Evolutionary conservation across 2,888 invertebrate genomes (phyloP), one percentile per base, ranked within the genome.

Genomic region (Phorcus lineatus): DNA sequence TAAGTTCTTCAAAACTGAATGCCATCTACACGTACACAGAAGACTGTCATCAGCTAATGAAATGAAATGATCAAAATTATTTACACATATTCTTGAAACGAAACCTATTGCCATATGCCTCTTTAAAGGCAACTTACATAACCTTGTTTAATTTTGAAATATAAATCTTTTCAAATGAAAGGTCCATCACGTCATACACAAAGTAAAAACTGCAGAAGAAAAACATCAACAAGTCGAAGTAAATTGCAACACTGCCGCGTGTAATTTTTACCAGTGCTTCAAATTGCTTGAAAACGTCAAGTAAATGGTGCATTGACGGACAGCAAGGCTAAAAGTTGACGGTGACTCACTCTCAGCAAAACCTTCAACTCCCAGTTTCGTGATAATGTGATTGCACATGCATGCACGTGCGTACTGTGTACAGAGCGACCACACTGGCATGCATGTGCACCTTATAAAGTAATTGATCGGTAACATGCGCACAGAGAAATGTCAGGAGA

Each of bases 391-490:
- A 70, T 36, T 40, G 36, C 40, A 40, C 40, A 70, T 36, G 70
- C 70, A 19, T 28, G 13, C 70, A 70, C 70, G 70, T 70, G 70
- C 70, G 36, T 36, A 70, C 28, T 70, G 70, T 70, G 19, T 70
- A 40, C 19, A 70, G 36, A 19, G 40, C 70, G 36, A 28, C 19
- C 70, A 36, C 70, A 16, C 40, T 11, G 31, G 70, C 70, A 40
- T 70, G 70, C 40, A 36, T 40, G 70, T 70, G 70, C 70, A 70
- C 70, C 40, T 70, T 70, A 40, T 36, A 70, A 70, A 40, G 70
- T 70, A 70, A 70, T 70, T 70, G 70, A 70, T 70, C 36, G n/a
- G 17, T n/a, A 70, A 70, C 31, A 70, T 70, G 70, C 40, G 40
- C 40, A 3, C 28, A n/a, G 19, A 16, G 40, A 40, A 70, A 28